Conservation (phyloP, 2,113 vertebrate species). For the Hypanus sabinus region DNA sequence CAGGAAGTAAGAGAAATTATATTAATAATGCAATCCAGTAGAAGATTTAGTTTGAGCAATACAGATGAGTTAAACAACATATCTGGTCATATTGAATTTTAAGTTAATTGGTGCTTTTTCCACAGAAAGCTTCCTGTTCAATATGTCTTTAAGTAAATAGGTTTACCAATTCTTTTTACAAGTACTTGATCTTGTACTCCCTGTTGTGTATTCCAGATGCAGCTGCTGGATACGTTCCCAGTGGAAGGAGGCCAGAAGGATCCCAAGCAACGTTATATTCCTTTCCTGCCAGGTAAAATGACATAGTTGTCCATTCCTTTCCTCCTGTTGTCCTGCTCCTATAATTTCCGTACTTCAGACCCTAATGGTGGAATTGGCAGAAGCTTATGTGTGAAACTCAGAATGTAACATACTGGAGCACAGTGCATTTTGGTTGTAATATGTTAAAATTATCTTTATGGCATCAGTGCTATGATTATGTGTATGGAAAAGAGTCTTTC, state of each 20-base stretch:
- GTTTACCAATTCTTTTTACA: not conserved
- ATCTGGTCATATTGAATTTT: not conserved
- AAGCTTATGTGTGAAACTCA: not conserved
- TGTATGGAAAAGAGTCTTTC: not conserved
- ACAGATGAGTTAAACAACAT: not conserved
- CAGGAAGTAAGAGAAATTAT: not conserved
- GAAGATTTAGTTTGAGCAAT: not conserved
- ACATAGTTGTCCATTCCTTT: not conserved
- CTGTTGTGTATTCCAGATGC: constrained; percentile 70
- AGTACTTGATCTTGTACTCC: not conserved
- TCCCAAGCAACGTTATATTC: constrained; percentile 93
- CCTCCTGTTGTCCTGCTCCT: not conserved
- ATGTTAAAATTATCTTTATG: not conserved
- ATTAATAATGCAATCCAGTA: not conserved
- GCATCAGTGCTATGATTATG: not conserved
- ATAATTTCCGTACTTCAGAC: not conserved
- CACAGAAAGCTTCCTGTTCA: not conserved
- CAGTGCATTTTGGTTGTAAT: not conserved
- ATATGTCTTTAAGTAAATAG: not conserved
- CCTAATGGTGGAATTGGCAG: not conserved
- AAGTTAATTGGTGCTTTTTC: not conserved
- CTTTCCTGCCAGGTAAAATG: constrained; percentile 84
- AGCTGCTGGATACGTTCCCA: constrained; percentile 96
- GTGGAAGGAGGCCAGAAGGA: constrained; percentile 98
- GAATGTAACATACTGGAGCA: not conserved